These are phyloP conservation scores for Leptopilina myrica DNA, from an alignment of 2,888 invertebrate species.

Conservation along the genomic window DNA sequence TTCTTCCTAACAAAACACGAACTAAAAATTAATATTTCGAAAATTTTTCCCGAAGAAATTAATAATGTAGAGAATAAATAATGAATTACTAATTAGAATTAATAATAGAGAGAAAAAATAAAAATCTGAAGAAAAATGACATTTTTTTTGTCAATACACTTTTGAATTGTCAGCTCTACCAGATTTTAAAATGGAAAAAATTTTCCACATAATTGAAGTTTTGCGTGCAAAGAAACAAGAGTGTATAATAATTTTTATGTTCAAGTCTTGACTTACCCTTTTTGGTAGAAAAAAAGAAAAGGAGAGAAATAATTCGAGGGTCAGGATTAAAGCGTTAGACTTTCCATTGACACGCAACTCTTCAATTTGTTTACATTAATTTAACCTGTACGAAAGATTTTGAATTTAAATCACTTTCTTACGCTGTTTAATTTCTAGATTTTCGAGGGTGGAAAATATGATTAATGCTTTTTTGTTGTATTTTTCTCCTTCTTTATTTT, in stretches of 20 bases:
- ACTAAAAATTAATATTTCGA: no score
- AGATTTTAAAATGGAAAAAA: no score
- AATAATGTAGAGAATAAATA: no score
- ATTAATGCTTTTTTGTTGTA: neutral
- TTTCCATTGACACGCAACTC: constrained; percentile 30
- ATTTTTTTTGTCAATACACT: no score
- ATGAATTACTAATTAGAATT: no score
- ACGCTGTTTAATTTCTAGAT: neutral
- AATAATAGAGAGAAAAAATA: no score
- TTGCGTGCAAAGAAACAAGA: constrained; percentile 20
- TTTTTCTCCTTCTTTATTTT: neutral
- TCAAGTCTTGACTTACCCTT: neutral
- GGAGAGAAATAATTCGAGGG: neutral
- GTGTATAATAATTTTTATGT: neutral
- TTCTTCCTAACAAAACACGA: no score
- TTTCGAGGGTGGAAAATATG: neutral
- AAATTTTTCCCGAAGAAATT: no score
- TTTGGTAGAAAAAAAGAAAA: neutral
- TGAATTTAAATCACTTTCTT: neutral
- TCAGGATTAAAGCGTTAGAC: neutral
- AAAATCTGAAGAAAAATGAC: no score
- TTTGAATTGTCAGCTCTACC: neutral
- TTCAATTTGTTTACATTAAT: constrained; percentile 25
- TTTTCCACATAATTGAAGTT: neutral
- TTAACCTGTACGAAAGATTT: neutral